Base-by-base conservation (phyloP, 2,888 invertebrate genomes). In the Eueremaeus valkanovi region DNA sequence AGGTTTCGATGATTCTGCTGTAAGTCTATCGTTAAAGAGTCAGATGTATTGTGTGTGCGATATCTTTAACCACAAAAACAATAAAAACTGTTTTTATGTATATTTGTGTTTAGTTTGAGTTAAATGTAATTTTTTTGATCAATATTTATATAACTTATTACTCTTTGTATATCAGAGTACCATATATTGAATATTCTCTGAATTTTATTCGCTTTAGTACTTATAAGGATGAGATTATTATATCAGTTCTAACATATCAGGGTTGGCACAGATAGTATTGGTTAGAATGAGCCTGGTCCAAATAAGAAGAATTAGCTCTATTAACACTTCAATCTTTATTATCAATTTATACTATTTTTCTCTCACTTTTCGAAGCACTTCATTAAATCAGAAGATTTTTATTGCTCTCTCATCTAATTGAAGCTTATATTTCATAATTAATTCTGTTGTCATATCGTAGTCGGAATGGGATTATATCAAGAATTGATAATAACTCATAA, bases 361-460 rank as follows among this genome's bases (percentile, higher is more conserved):
- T 45, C 11, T 45, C 3, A 3, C 45, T 45, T 45, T 45, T 3
- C 55, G 3, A 1, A 33, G 8, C 13, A 63, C 63, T 63, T 63
- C 33, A 63, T 63, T 63, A 63, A 63, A 18, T 6, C 18, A 31
- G n/a, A 63, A 63, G 33, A 63, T 63, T 63, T 63, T 63, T 63
- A 63, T 63, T 9, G 31, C 63, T 63, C 63, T 63, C 33, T 33
- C 33, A 8, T 31, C 33, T 55, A 6, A 45, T 45, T 11, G 8
- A 27, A 3, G 13, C 27, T 55, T 55, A 55, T 55, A 55, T 55
- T 9, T 24, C 3, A 21, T 5, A 55, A 55, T 55, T 55, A 27
- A 45, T 24, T 55, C 8, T 55, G 21, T 55, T 55, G 27, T 55
- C 55, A 55, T 55, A 9, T 55, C 13, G 49, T 49, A 8, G 49